A percentile compares a stretch with the other conserved stretches of the same genome.
Evolutionary conservation across 2,888 invertebrate genomes (phyloP).

Genomic region (Ectropis crepuscularia): DNA sequence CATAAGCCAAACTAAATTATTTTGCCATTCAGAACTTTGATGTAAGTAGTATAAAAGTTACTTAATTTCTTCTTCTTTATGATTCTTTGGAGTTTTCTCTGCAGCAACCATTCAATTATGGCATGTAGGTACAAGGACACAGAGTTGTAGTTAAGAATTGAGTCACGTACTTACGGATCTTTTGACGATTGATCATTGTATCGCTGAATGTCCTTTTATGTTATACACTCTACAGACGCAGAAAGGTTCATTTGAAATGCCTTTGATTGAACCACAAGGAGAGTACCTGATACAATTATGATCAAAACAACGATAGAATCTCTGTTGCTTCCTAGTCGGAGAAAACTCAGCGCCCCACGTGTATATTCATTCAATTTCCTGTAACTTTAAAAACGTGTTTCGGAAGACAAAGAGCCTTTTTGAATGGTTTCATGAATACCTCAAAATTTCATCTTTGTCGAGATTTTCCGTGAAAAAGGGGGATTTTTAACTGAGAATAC

Average conservation of each 20-base stretch:
- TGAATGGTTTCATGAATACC: background rate
- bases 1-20: no score
- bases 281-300: background rate
- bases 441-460: background rate
- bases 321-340: background rate
- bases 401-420: background rate
- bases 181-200: conserved; percentile 40
- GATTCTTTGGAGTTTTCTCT: background rate
- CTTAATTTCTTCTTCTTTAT: background rate
- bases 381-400: background rate
- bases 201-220: conserved; percentile 22
- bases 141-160: background rate
- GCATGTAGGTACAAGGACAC: background rate
- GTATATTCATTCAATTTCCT: background rate
- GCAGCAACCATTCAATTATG: background rate
- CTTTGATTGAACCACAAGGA: background rate
- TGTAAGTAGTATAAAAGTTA: no score
- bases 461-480: background rate
- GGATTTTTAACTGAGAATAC: background rate
- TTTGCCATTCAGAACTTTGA: no score
- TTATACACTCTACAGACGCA: background rate
- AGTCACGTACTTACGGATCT: conserved; percentile 26
- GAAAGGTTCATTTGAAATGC: background rate
- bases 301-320: background rate
- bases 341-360: no score